Conservation (phyloP, 2,797 vertebrate genomes). For the Brotula barbata region DNA sequence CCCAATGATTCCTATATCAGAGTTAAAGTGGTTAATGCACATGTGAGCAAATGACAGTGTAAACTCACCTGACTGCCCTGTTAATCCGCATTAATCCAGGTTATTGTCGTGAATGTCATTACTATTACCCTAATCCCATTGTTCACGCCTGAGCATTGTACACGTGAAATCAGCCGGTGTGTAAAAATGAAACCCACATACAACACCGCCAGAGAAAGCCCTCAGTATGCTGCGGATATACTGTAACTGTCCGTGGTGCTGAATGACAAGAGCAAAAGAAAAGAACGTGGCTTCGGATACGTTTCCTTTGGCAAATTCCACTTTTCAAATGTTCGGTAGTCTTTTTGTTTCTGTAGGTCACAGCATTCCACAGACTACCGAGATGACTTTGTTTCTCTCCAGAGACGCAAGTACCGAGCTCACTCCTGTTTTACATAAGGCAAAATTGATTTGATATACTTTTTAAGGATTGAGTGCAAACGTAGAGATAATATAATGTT, state of each 20-base stretch:
- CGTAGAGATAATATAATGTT: no score
- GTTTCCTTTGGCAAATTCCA: constrained; percentile 25
- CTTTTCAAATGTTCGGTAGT: constrained; percentile 29
- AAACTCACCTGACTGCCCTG: constrained; percentile 25
- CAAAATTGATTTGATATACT: no score
- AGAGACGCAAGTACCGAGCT: background rate
- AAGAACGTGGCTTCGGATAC: constrained; percentile 9
- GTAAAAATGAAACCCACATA: constrained; percentile 43
- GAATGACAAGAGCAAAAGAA: constrained; percentile 38
- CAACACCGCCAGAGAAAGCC: background rate
- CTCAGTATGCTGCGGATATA: constrained; percentile 37
- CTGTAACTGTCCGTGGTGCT: constrained; percentile 58
- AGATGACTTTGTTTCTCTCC: constrained; percentile 27
- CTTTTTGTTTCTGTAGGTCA: constrained; percentile 37
- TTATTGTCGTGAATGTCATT: constrained; percentile 55
- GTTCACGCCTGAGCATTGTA: constrained; percentile 39
- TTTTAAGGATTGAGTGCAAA: no score
- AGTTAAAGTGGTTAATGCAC: no score
- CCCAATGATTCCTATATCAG: no score
- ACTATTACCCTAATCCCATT: constrained; percentile 57
- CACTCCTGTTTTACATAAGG: no score
- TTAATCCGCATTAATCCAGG: constrained; percentile 40
- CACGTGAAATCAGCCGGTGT: constrained; percentile 26
- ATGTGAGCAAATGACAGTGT: background rate
- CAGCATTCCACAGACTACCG: constrained; percentile 20